Percentiles rank a stretch among this genome's conserved stretches.
Evolutionary conservation across 2,888 invertebrate genomes (phyloP).

Genomic region (Drosophila algonquin): DNA sequence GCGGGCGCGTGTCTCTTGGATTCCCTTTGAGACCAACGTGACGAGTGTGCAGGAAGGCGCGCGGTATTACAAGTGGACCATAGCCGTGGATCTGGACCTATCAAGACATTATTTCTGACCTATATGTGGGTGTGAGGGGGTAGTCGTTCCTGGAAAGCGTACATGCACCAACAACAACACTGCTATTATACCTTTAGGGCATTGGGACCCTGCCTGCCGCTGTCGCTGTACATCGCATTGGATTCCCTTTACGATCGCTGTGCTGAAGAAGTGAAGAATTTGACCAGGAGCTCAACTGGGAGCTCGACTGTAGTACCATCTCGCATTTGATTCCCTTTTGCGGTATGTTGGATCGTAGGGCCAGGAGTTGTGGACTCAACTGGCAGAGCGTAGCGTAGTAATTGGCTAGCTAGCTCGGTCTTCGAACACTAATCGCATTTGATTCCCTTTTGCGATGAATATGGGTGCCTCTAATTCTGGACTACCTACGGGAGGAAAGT

Average conservation of each 20-base stretch:
- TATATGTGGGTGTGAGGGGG: conserved; percentile 5
- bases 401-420: conserved; percentile 59
- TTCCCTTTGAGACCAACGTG: conserved; percentile 82
- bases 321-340: conserved; percentile 76
- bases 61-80: conserved; percentile 21
- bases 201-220: conserved; percentile 34
- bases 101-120: conserved; percentile 15
- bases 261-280: conserved; percentile 27
- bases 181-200: conserved; percentile 26
- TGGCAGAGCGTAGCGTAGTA: conserved; percentile 62
- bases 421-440: conserved; percentile 76
- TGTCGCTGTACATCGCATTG: conserved; percentile 76
- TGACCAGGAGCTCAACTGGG: conserved; percentile 11
- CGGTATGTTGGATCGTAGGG: conserved; percentile 70
- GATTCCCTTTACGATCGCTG: conserved; percentile 74
- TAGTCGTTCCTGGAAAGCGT: conserved; percentile 51
- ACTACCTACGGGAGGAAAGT: conserved; percentile 42
- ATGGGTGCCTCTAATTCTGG: conserved; percentile 24
- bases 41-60: conserved; percentile 40
- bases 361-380: conserved; percentile 73
- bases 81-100: conserved; percentile 21
- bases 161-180: conserved; percentile 64
- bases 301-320: conserved; percentile 69
- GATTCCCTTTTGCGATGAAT: conserved; percentile 77
- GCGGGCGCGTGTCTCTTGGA: conserved; percentile 81